Evolutionary conservation across 1,140 invertebrate genomes (phyloP).

Genomic region (Drosophila pseudoananassae): DNA sequence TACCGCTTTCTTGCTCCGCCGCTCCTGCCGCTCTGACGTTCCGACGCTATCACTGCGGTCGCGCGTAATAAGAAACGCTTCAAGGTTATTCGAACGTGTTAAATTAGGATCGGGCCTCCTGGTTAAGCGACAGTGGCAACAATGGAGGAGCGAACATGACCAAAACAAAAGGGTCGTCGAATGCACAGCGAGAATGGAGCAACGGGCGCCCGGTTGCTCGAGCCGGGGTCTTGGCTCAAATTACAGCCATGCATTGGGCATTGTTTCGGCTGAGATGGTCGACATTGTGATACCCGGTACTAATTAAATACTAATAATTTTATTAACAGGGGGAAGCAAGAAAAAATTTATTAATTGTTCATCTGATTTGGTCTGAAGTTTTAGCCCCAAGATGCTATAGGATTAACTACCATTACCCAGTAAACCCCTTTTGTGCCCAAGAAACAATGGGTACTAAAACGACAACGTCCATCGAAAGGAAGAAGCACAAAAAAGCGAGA

Average conservation of each 20-base stretch:
- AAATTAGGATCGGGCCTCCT: conserved; percentile 72
- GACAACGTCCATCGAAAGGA: conserved; percentile 62
- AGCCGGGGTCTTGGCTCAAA: conserved; percentile 66
- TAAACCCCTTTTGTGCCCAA: neutral
- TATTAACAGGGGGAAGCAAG: no score
- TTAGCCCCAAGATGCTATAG: no score
- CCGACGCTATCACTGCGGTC: conserved; percentile 54
- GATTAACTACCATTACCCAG: no score
- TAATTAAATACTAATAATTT: neutral
- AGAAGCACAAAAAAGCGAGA: conserved; percentile 35
- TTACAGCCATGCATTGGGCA: conserved; percentile 44
- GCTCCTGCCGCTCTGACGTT: neutral
- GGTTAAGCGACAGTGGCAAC: conserved; percentile 37
- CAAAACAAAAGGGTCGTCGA: conserved; percentile 68
- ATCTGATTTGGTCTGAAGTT: no score
- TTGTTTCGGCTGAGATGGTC: neutral
- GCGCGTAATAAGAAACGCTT: conserved; percentile 81
- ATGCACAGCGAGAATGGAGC: conserved; percentile 63
- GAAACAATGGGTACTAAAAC: conserved; percentile 32
- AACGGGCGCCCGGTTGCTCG: conserved; percentile 67
- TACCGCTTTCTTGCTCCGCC: conserved; percentile 9
- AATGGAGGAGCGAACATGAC: conserved; percentile 75
- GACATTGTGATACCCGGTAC: conserved; percentile 3
- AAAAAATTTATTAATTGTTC: no score
- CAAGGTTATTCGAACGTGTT: conserved; percentile 82